Evolutionary conservation across 2,113 vertebrate genomes (phyloP).

Genomic region (Salvator merianae): DNA sequence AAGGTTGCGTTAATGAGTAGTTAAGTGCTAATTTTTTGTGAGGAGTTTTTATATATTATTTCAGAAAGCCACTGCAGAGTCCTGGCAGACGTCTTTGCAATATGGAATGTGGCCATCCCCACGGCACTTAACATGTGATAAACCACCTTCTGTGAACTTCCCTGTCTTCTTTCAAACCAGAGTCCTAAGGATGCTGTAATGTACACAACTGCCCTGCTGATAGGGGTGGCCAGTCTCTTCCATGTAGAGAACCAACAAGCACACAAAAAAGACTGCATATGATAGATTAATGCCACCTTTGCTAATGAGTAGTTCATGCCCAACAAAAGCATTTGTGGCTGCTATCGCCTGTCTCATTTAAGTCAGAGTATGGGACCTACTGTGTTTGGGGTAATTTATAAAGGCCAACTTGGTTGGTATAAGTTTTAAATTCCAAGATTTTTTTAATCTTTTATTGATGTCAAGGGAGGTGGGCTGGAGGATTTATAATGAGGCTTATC

Average conservation of each 20-base stretch:
- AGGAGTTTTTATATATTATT: background rate
- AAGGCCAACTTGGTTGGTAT: no score
- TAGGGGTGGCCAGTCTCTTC: background rate
- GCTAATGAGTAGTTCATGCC: no score
- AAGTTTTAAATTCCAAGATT: no score
- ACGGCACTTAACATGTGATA: background rate
- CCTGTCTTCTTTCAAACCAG: background rate
- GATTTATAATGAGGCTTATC: no score
- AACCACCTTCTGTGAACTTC: background rate
- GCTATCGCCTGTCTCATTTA: no score
- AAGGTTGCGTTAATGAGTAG: background rate
- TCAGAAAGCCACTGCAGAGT: background rate
- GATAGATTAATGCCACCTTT: no score
- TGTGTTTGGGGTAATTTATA: no score
- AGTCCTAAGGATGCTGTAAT: background rate
- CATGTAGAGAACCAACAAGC: background rate
- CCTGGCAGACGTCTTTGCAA: background rate
- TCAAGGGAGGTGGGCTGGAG: no score
- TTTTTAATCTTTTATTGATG: no score
- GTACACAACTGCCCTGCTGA: background rate
- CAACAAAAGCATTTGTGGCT: no score
- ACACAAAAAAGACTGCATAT: background rate
- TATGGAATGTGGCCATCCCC: background rate
- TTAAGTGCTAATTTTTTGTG: background rate
- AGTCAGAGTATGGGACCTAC: no score